A percentile compares a stretch with the other conserved stretches of the same genome.
phyloP scores from a whole-genome alignment of 2,888 invertebrate species.

The Callyntrura sp. region DNA sequence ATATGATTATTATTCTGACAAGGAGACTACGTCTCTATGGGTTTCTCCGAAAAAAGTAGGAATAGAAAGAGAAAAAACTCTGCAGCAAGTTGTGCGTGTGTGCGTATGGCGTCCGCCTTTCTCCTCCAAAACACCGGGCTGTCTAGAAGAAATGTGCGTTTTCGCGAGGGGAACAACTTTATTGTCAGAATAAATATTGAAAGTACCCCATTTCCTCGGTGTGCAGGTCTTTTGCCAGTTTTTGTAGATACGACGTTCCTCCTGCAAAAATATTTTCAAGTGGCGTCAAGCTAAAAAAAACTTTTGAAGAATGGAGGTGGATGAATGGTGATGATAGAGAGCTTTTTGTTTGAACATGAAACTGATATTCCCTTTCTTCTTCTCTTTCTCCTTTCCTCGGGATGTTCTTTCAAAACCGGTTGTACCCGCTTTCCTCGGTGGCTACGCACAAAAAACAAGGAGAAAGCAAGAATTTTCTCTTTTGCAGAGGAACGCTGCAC shows the following conservation, averaged over 20 bases:
- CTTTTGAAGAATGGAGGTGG: too few relatives aligned
- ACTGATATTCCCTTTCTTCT: not conserved
- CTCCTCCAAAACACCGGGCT: too few relatives aligned
- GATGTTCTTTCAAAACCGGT: not conserved
- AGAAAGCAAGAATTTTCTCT: not conserved
- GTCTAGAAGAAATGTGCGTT: not conserved
- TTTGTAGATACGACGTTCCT: not conserved
- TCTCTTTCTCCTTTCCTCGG: not conserved
- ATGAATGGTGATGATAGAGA: not conserved
- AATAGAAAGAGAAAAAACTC: not conserved
- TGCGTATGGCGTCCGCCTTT: too few relatives aligned
- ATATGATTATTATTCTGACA: too few relatives aligned
- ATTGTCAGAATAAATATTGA: constrained; percentile 35
- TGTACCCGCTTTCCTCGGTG: not conserved
- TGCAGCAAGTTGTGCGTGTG: not conserved
- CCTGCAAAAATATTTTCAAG: constrained; percentile 33
- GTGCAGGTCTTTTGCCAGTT: not conserved
- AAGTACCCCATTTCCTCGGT: not conserved
- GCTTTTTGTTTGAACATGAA: constrained; percentile 25
- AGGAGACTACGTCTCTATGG: too few relatives aligned
- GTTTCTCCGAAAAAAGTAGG: too few relatives aligned
- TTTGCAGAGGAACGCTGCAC: not conserved
- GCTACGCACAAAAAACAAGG: not conserved
- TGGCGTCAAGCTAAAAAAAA: not conserved
- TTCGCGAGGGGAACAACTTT: not conserved